Conservation (phyloP, 2,113 vertebrate species). For the Colossoma macropomum region DNA sequence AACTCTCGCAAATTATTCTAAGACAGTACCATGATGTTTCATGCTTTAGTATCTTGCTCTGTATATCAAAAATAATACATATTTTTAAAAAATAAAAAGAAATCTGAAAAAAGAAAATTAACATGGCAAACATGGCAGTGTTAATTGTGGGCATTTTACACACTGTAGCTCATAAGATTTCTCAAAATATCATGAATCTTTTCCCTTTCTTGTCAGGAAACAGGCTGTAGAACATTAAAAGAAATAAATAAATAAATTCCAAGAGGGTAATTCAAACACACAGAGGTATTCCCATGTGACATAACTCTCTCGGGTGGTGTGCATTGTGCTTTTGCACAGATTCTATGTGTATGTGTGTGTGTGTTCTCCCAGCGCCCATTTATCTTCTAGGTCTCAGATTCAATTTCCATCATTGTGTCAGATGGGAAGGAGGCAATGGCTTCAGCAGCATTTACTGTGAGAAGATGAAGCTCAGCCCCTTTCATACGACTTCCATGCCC, state of each 20-base stretch:
- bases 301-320: constrained; percentile 60
- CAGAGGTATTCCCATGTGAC: constrained; percentile 65
- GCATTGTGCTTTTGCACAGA: constrained; percentile 47
- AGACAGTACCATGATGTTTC: too few relatives aligned
- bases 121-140: too few relatives aligned
- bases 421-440: constrained; percentile 74
- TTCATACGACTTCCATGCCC: constrained; percentile 53
- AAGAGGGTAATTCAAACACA: constrained; percentile 54
- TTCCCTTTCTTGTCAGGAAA: too few relatives aligned
- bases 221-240: background rate
- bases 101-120: too few relatives aligned
- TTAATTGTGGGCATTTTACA: too few relatives aligned
- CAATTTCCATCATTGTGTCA: constrained; percentile 80
- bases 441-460: constrained; percentile 68
- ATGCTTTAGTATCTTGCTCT: too few relatives aligned
- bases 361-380: constrained; percentile 67
- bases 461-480: constrained; percentile 62
- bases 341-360: constrained; percentile 29
- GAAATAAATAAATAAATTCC: background rate
- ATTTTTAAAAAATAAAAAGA: too few relatives aligned
- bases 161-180: too few relatives aligned
- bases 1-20: too few relatives aligned
- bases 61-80: too few relatives aligned
- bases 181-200: too few relatives aligned
- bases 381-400: constrained; percentile 83